Evolutionary conservation across 2,888 invertebrate genomes (phyloP).

Genomic region (Beris morrisii): DNA sequence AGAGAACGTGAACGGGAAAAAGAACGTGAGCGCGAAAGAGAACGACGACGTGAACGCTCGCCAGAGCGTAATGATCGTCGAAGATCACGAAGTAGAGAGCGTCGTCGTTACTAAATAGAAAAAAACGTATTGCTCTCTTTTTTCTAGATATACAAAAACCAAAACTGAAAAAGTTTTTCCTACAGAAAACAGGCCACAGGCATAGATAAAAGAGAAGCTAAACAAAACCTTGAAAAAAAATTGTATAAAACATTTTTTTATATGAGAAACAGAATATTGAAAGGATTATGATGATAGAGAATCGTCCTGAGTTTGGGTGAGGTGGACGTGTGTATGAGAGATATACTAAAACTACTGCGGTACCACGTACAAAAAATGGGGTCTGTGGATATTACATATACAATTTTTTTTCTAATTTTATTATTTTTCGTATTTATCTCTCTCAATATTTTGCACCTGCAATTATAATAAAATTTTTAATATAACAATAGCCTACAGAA

Average conservation of each 20-base stretch:
- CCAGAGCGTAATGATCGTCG: constrained; percentile 47
- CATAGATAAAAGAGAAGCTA: not conserved
- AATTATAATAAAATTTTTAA: constrained; percentile 22
- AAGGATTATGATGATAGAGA: constrained; percentile 2
- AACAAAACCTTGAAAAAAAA: not conserved
- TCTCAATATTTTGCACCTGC: constrained; percentile 24
- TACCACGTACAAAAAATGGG: constrained; percentile 32
- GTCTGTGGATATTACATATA: constrained; percentile 38
- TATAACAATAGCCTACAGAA: constrained; percentile 13
- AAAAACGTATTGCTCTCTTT: constrained; percentile 1
- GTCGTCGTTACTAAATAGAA: constrained; percentile 50
- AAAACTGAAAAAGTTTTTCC: constrained; percentile 1
- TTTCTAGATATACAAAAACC: constrained; percentile 2
- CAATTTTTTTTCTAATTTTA: constrained; percentile 30
- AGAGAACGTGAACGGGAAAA: constrained; percentile 51
- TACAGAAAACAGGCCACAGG: constrained; percentile 1
- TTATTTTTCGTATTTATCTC: constrained; percentile 19
- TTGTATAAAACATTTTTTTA: not conserved
- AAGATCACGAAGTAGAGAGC: constrained; percentile 52
- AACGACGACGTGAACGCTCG: constrained; percentile 47
- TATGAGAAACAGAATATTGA: constrained; percentile 4
- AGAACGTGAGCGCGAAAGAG: constrained; percentile 45
- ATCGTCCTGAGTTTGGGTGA: constrained; percentile 2
- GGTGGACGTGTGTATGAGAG: constrained; percentile 11
- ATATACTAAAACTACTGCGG: constrained; percentile 11